These are phyloP conservation scores for Pedionomus torquatus DNA, from an alignment of 2,113 vertebrate species.

Conservation along the genomic window DNA sequence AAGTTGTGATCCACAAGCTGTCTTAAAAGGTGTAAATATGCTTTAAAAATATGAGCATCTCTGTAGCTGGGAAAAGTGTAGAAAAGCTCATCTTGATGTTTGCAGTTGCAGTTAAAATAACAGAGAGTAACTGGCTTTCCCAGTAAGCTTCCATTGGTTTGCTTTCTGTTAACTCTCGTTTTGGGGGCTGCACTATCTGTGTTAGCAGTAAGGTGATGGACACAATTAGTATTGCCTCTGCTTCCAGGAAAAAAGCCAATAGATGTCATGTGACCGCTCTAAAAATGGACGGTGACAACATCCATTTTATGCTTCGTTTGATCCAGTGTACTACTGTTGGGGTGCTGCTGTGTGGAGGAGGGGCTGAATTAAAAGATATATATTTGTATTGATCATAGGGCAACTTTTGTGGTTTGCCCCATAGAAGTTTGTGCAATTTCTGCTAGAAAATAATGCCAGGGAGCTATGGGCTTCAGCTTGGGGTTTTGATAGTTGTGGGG, in stretches of 20 bases:
- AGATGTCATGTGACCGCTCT: neutral
- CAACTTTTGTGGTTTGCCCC: neutral
- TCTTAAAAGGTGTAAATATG: neutral
- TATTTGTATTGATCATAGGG: neutral
- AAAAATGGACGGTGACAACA: neutral
- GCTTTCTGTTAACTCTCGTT: neutral
- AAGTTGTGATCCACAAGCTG: neutral
- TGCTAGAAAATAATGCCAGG: neutral
- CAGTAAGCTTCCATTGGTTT: neutral
- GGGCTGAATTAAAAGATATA: neutral
- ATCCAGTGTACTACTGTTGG: neutral
- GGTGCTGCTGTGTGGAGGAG: slow-evolving; percentile 3
- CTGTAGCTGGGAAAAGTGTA: neutral
- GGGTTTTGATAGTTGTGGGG: neutral
- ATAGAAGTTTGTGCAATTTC: neutral
- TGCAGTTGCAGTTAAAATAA: neutral
- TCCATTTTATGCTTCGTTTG: neutral
- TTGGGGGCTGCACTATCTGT: neutral
- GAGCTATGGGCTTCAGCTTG: neutral
- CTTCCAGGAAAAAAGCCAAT: slow-evolving; percentile 36
- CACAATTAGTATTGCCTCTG: neutral
- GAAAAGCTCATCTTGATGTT: neutral
- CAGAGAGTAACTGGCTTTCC: neutral
- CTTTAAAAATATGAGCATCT: neutral
- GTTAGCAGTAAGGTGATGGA: neutral